phyloP scores from a whole-genome alignment of 2,113 vertebrate genomes.

The Bubo scandiacus region DNA sequence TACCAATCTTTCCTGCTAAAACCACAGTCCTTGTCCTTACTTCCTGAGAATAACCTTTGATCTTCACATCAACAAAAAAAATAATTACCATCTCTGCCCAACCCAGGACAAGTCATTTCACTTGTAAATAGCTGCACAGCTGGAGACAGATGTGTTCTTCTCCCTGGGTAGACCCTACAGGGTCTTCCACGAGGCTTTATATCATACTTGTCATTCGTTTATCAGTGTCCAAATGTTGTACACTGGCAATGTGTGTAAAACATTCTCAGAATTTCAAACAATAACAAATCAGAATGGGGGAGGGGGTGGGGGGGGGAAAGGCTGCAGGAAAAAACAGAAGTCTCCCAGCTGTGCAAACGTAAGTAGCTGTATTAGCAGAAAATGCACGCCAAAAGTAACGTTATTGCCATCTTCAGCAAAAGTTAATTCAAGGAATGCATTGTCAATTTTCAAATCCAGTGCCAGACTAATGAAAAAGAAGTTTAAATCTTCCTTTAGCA shows the following conservation, averaged over 20 bases:
- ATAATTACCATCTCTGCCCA: conserved; percentile 74
- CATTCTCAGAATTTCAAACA: conserved; percentile 83
- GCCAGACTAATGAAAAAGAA: not conserved
- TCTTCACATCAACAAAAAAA: conserved; percentile 75
- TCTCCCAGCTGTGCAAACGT: conserved; percentile 70
- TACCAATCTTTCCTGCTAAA: conserved; percentile 72
- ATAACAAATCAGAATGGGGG: conserved; percentile 71
- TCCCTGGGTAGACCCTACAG: conserved; percentile 63
- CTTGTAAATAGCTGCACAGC: conserved; percentile 74
- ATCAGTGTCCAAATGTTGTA: conserved; percentile 79
- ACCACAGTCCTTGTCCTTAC: conserved; percentile 51
- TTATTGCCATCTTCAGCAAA: conserved; percentile 27
- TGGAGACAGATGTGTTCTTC: conserved; percentile 79
- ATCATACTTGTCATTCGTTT: conserved; percentile 82
- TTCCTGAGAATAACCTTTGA: conserved; percentile 79
- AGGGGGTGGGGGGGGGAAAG: not conserved
- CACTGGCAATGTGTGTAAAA: conserved; percentile 80
- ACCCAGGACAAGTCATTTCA: conserved; percentile 57
- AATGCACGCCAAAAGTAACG: conserved; percentile 12
- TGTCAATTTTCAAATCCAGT: not conserved
- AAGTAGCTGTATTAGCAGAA: conserved; percentile 52
- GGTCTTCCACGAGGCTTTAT: conserved; percentile 72
- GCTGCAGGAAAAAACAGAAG: conserved; percentile 59
- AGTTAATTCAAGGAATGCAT: not conserved
- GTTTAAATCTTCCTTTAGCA: not conserved